Percentiles rank a stretch among this genome's conserved stretches.
Conservation (phyloP, 2,113 vertebrate species). For the Triplophysa tibetana region DNA sequence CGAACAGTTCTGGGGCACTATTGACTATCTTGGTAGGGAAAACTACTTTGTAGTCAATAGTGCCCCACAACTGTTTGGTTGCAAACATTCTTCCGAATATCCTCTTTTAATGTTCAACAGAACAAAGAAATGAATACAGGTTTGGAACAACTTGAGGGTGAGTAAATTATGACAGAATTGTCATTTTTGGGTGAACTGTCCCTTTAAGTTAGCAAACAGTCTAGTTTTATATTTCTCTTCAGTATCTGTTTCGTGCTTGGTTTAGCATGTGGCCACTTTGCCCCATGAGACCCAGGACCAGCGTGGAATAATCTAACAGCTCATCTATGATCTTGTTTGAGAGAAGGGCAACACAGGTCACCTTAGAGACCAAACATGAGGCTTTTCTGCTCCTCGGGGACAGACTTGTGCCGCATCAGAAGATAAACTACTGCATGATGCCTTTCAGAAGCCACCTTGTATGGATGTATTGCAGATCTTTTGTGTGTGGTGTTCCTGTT, state of each 20-base stretch:
- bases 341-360: constrained; percentile 26
- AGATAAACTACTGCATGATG: neutral
- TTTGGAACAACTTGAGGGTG: no score
- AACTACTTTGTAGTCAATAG: no score
- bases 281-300: constrained; percentile 31
- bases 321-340: constrained; percentile 21
- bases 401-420: constrained; percentile 40
- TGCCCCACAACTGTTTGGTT: no score
- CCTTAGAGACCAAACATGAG: constrained; percentile 27
- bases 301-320: constrained; percentile 50
- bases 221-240: constrained; percentile 35
- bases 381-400: constrained; percentile 37
- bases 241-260: constrained; percentile 5
- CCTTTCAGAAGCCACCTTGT: neutral
- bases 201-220: neutral
- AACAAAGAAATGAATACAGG: no score
- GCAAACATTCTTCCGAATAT: no score
- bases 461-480: neutral
- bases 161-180: no score
- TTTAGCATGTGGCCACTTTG: constrained; percentile 22
- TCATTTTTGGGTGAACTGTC: neutral
- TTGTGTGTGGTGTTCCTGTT: neutral
- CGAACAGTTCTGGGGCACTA: no score
- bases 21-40: no score
- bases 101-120: no score